Evolutionary conservation across 2,888 invertebrate genomes (phyloP).

Genomic region (Mesoligia furuncula): DNA sequence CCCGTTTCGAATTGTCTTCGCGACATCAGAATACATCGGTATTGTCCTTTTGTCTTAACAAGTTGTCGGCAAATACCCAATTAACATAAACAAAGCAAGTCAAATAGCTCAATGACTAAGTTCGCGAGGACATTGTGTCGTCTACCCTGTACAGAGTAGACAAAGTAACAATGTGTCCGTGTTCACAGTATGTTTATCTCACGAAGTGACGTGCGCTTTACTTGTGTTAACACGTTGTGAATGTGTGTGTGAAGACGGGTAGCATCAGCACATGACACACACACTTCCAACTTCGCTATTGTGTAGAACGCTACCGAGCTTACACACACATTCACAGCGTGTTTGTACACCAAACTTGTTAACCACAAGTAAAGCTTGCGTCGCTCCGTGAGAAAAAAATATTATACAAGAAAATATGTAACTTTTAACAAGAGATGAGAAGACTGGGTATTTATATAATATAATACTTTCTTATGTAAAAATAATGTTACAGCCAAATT

Average conservation of each 20-base stretch:
- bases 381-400: too few relatives aligned
- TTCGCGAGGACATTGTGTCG: constrained; percentile 16
- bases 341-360: too few relatives aligned
- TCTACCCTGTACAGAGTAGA: constrained; percentile 5
- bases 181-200: not conserved
- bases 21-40: not conserved
- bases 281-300: too few relatives aligned
- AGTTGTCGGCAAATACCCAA: constrained; percentile 28
- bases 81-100: constrained; percentile 32
- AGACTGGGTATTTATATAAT: too few relatives aligned
- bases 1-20: not conserved
- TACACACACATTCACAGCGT: too few relatives aligned
- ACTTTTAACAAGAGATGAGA: not conserved
- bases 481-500: too few relatives aligned
- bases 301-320: too few relatives aligned
- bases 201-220: not conserved
- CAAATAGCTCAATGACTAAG: constrained; percentile 43
- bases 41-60: constrained; percentile 14
- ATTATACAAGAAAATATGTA: not conserved
- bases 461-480: too few relatives aligned
- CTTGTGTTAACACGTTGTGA: not conserved
- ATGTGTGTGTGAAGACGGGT: too few relatives aligned
- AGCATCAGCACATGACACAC: too few relatives aligned
- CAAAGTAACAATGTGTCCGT: constrained; percentile 15
- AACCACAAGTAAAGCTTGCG: too few relatives aligned